Conservation (phyloP, 2,888 invertebrate genomes). For the Pollenia griseotomentosa region DNA sequence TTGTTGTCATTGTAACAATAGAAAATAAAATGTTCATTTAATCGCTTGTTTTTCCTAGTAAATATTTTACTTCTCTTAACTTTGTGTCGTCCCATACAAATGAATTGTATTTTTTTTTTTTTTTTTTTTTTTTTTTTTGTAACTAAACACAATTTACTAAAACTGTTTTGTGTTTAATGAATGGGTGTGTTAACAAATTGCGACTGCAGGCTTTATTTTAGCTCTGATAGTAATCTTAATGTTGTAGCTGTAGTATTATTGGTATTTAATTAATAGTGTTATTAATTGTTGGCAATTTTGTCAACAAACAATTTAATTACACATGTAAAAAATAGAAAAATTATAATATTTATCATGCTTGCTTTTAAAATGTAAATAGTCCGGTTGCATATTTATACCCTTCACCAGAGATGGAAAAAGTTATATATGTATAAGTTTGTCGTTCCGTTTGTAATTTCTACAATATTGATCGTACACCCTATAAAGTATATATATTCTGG, state of each 20-base stretch:
- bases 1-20: background rate
- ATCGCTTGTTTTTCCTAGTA: background rate
- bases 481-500: too few species aligned
- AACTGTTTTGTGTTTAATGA: background rate
- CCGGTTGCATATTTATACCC: too few species aligned
- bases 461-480: too few species aligned
- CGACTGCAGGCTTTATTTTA: constrained; percentile 21
- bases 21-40: constrained; percentile 19
- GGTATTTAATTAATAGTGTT: constrained; percentile 18
- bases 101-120: background rate
- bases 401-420: too few species aligned
- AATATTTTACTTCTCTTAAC: background rate
- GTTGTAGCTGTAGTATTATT: background rate
- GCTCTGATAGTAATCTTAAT: constrained; percentile 13
- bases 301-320: constrained; percentile 1
- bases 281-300: background rate
- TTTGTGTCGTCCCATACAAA: too few species aligned
- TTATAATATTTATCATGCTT: too few species aligned
- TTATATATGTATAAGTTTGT: too few species aligned
- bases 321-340: background rate
- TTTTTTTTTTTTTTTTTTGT: background rate
- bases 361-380: too few species aligned
- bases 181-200: constrained; percentile 28
- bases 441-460: too few species aligned
- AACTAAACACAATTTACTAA: constrained; percentile 7